phyloP scores from a whole-genome alignment of 2,113 vertebrate genomes.

The Antechinus stuartii region DNA sequence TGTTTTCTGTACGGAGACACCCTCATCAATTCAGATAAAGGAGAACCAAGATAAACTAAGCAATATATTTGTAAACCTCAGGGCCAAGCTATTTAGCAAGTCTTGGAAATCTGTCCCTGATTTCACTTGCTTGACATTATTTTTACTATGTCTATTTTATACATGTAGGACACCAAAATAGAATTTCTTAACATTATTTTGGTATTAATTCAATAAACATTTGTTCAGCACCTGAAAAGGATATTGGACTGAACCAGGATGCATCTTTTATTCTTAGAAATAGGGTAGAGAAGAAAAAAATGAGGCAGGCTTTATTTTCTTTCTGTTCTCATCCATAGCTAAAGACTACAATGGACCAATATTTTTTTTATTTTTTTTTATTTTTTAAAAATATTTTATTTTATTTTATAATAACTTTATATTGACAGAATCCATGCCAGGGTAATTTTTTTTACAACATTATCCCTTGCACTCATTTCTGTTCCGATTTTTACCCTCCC shows the following conservation, averaged over 20 bases:
- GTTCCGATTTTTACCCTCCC: too few relatives aligned
- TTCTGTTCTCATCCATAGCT: background rate
- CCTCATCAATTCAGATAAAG: background rate
- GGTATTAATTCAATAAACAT: constrained; percentile 48
- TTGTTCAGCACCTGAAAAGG: background rate
- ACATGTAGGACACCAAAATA: background rate
- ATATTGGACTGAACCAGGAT: background rate
- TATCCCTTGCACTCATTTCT: too few relatives aligned
- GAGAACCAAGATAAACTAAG: constrained; percentile 51
- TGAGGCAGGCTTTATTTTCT: background rate
- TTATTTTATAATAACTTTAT: too few relatives aligned
- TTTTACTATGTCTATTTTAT: background rate
- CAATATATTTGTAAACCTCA: constrained; percentile 51
- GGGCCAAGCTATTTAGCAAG: constrained; percentile 44
- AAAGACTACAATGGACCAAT: background rate
- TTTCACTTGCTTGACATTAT: constrained; percentile 47
- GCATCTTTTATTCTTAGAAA: background rate
- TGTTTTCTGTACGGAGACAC: constrained; percentile 61
- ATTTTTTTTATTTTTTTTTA: background rate
- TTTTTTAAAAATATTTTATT: too few relatives aligned
- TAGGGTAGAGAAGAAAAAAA: background rate
- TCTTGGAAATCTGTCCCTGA: constrained; percentile 46
- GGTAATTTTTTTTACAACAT: too few relatives aligned
- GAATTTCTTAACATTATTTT: constrained; percentile 47
- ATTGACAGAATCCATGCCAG: too few relatives aligned